These are phyloP conservation scores for Cheilosia grossa DNA, from an alignment of 2,888 invertebrate species.

Conservation along the genomic window DNA sequence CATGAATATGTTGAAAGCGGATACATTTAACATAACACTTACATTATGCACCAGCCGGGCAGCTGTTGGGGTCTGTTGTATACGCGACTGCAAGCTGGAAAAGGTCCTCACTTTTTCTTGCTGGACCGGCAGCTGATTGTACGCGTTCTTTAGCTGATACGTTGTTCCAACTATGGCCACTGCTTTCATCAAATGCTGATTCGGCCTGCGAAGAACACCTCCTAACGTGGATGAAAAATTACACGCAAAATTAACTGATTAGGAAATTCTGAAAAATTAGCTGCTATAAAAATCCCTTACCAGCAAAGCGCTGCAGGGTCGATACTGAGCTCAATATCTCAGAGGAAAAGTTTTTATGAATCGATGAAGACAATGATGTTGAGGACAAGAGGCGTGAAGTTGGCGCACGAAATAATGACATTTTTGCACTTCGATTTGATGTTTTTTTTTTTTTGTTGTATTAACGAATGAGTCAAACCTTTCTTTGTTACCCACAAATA, in stretches of 20 bases:
- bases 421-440: slow-evolving; percentile 36
- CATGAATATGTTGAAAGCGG: neutral
- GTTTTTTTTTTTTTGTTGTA: slow-evolving; percentile 7
- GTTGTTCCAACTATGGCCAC: slow-evolving; percentile 60
- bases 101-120: slow-evolving; percentile 51
- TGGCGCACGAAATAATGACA: slow-evolving; percentile 66
- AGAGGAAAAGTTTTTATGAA: slow-evolving; percentile 56
- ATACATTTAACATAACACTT: slow-evolving; percentile 21
- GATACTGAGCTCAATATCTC: slow-evolving; percentile 32
- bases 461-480: slow-evolving; percentile 9
- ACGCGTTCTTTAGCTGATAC: slow-evolving; percentile 56
- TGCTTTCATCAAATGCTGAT: slow-evolving; percentile 53
- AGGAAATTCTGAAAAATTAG: neutral
- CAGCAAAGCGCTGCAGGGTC: slow-evolving; percentile 47
- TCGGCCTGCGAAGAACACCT: slow-evolving; percentile 53
- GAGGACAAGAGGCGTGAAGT: slow-evolving; percentile 51
- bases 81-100: slow-evolving; percentile 39
- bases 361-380: slow-evolving; percentile 56
- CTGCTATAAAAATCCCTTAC: slow-evolving; percentile 27
- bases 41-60: slow-evolving; percentile 60
- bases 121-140: slow-evolving; percentile 32
- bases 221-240: slow-evolving; percentile 9
- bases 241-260: neutral
- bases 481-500: slow-evolving; percentile 15
- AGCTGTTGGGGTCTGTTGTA: slow-evolving; percentile 29